These are phyloP conservation scores for Condylostylus longicornis DNA, from an alignment of 1,140 invertebrate species.

Conservation along the genomic window DNA sequence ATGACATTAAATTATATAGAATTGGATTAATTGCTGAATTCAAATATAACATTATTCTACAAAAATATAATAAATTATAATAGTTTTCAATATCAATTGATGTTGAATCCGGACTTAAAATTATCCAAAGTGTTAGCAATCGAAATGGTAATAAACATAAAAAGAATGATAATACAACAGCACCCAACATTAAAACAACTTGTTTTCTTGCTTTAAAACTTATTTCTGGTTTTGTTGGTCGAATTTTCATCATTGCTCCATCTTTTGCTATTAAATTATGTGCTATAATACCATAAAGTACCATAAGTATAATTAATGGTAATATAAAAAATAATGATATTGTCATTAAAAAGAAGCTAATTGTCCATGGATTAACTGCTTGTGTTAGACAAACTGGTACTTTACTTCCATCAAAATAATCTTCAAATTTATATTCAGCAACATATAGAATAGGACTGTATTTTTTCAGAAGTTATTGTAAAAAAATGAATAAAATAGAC, in stretches of 20 bases:
- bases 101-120: constrained; percentile 51
- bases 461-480: too few species aligned
- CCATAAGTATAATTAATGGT: constrained; percentile 61
- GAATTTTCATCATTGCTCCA: constrained; percentile 44
- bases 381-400: constrained; percentile 59
- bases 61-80: constrained; percentile 74
- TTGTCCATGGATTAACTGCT: constrained; percentile 54
- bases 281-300: constrained; percentile 70
- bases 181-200: constrained; percentile 76
- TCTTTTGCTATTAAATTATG: constrained; percentile 66
- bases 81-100: constrained; percentile 52
- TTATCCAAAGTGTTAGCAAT: constrained; percentile 70
- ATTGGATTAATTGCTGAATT: constrained; percentile 85
- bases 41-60: constrained; percentile 71
- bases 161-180: constrained; percentile 83
- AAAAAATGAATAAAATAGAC: too few species aligned
- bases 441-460: constrained; percentile 65
- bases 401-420: constrained; percentile 50
- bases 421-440: constrained; percentile 49
- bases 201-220: constrained; percentile 49
- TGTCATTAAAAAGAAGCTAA: constrained; percentile 61
- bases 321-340: constrained; percentile 70
- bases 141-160: constrained; percentile 76
- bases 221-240: constrained; percentile 33
- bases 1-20: constrained; percentile 80